phyloP scores from a whole-genome alignment of 2,113 vertebrate species.

The Alces alces region DNA sequence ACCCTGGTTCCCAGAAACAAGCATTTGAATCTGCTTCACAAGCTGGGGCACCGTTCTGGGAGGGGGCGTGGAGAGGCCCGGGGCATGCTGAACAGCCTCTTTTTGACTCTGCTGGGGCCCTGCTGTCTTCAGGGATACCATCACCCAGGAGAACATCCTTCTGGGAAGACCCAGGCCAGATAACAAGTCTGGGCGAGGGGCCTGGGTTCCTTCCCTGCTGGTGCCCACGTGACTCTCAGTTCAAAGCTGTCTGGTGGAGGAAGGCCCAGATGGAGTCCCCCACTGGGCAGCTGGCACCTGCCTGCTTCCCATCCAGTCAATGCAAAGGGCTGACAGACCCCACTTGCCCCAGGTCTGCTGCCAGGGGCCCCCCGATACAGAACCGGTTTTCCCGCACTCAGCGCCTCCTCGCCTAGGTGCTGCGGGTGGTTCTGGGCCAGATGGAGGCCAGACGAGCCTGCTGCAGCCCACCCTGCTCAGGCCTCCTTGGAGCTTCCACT shows the following conservation, averaged over 20 bases:
- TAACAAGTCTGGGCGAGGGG: accelerated
- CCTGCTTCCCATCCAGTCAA: not conserved
- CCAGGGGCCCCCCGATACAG: not conserved
- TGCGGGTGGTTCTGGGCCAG: not conserved
- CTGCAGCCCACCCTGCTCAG: not conserved
- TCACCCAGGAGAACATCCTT: not conserved
- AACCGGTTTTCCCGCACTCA: accelerated
- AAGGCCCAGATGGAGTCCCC: not conserved
- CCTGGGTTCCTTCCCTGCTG: no score
- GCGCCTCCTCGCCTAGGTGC: not conserved
- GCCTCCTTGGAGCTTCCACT: not conserved
- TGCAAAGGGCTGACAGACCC: not conserved
- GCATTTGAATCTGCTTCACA: not conserved
- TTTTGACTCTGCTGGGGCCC: not conserved
- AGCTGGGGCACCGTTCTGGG: accelerated
- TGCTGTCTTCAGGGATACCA: not conserved
- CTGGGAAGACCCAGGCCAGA: not conserved
- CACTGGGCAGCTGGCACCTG: accelerated
- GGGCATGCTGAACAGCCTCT: accelerated
- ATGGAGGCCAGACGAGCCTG: slow-evolving; percentile 37
- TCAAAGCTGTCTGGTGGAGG: not conserved
- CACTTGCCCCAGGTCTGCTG: accelerated
- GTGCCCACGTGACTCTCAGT: accelerated
- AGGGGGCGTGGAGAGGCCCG: accelerated
- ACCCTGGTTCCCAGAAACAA: accelerated